Evolutionary conservation across 2,888 invertebrate genomes (phyloP).

Genomic region (Gari tellinella): DNA sequence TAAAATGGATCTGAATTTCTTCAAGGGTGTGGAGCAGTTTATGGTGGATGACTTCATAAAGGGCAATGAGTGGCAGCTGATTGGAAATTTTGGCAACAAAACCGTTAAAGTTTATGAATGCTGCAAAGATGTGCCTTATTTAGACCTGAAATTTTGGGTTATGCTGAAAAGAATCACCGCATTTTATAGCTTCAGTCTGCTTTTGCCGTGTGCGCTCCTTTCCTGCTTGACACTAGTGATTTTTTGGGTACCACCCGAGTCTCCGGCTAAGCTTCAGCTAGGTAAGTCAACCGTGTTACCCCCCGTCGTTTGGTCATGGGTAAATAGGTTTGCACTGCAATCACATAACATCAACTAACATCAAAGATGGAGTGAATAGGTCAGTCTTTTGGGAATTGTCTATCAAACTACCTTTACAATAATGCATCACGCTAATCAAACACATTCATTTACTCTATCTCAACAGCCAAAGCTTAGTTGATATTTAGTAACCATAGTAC

Average conservation of each 20-base stretch:
- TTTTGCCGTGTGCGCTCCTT: slow-evolving; percentile 84
- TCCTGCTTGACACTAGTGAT: slow-evolving; percentile 83
- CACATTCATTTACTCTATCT: too few relatives aligned
- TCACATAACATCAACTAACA: too few relatives aligned
- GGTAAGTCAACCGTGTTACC: slow-evolving; percentile 73
- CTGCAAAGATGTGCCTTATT: slow-evolving; percentile 80
- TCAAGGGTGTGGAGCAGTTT: slow-evolving; percentile 63
- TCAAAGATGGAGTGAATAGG: too few relatives aligned
- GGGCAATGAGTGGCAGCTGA: slow-evolving; percentile 84
- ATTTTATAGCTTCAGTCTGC: slow-evolving; percentile 84
- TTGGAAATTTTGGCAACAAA: slow-evolving; percentile 76
- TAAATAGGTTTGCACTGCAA: too few relatives aligned
- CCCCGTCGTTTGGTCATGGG: too few relatives aligned
- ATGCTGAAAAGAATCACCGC: slow-evolving; percentile 77
- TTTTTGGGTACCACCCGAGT: slow-evolving; percentile 85
- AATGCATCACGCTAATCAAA: too few relatives aligned
- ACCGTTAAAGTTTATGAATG: slow-evolving; percentile 80
- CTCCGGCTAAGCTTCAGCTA: slow-evolving; percentile 84
- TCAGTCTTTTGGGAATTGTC: too few relatives aligned
- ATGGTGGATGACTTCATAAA: slow-evolving; percentile 79
- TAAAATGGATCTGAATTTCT: slow-evolving; percentile 77
- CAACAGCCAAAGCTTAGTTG: too few relatives aligned
- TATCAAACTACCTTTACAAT: too few relatives aligned
- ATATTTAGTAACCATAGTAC: too few relatives aligned
- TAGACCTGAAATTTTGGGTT: slow-evolving; percentile 82